These are phyloP conservation scores for Rhizomys pruinosus DNA, from an alignment of 2,113 vertebrate genomes.

Conservation along the genomic window DNA sequence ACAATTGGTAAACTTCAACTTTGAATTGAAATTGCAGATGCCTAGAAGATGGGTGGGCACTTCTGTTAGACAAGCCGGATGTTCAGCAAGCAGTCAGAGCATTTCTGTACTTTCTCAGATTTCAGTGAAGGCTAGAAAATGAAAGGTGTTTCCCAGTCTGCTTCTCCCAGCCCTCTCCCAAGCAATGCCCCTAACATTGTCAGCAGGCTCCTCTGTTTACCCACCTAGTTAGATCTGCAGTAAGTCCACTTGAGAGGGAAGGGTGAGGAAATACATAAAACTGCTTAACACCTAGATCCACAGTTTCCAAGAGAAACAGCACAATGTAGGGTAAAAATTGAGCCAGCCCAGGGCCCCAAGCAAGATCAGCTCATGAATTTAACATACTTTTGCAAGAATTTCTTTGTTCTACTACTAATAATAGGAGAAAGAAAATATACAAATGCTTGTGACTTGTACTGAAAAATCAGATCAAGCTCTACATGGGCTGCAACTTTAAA, in stretches of 20 bases:
- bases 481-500: not conserved
- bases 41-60: not conserved
- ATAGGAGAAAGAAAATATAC: not conserved
- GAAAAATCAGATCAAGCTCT: not conserved
- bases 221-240: not conserved
- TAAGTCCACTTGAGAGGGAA: not conserved
- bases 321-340: not conserved
- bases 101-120: not conserved
- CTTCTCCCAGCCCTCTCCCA: not conserved
- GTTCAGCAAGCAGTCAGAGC: not conserved
- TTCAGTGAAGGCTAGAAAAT: not conserved
- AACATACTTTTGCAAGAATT: not conserved
- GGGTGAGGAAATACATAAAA: not conserved
- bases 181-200: not conserved
- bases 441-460: not conserved
- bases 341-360: not conserved
- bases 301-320: not conserved
- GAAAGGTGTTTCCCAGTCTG: not conserved
- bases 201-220: not conserved
- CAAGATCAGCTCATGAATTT: not conserved
- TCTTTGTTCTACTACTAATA: not conserved
- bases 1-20: not conserved
- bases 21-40: not conserved
- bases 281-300: not conserved
- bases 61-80: not conserved